Evolutionary conservation across 1,140 invertebrate species (phyloP), one percentile per base, ranked within the genome.

Genomic region (Himalopsyche phryganea): DNA sequence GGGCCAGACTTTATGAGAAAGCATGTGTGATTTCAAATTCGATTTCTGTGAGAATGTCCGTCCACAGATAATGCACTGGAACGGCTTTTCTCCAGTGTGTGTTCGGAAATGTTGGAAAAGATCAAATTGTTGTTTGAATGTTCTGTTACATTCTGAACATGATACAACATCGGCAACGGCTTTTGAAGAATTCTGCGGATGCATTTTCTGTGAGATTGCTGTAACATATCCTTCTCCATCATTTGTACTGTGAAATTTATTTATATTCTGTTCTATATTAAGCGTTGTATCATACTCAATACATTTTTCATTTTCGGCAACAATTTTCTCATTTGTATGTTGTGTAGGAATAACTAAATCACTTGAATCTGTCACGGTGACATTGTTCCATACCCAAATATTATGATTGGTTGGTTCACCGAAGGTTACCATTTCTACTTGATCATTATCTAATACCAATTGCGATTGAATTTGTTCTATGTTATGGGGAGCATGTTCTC

Each of bases 31-130:
- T 55, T 69, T 67, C 33, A 69, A 63, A 57, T 70, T 68, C n/a
- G 69, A 69, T 53, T 67, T 69, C 52, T 70, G 68, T n/a, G 55
- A 35, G 55, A 71, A 71, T 60, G 65, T 69, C 38, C 67, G 46
- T 15, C 67, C 70, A 64, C 70, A 71, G 18, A 71, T 45, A n/a
- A 60, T 57, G 46, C 70, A 71, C 51, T 71, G 70, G 48, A 66
- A 69, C 14, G 68, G 66, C 53, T 65, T 69, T 14, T 68, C 65
- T 42, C 48, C 60, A 1, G 47, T 57, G 35, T 71, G 69, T 15
- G 61, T 56, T 50, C 65, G 67, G 14, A 66, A 49, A 64, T 71
- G 70, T 1, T 60, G 20, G 14, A 51, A 36, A 13, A 68, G 62
- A 35, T 44, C 55, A 52, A 66, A 67, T 6, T 60, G 36, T 38